Percentiles rank a stretch among this genome's conserved stretches.
Evolutionary conservation across 2,797 vertebrate genomes (phyloP).

Genomic region (Netta rufina): DNA sequence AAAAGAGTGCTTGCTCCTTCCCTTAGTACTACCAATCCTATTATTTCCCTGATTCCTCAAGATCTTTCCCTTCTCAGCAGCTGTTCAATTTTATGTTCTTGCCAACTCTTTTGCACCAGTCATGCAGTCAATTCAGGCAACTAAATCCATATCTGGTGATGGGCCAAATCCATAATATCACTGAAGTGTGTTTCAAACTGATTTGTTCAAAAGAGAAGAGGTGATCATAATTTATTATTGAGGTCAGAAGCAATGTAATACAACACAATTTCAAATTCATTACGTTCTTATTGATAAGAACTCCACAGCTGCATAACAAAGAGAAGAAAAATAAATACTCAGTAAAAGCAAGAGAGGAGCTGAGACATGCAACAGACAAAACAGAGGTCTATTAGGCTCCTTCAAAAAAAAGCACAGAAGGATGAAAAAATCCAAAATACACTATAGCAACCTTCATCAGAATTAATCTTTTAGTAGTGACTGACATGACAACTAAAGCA

Average conservation of each 20-base stretch:
- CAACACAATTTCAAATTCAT: not conserved
- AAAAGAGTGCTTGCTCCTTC: not conserved
- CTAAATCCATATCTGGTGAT: not conserved
- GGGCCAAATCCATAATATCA: constrained; percentile 8
- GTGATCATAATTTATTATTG: not conserved
- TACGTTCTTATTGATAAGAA: not conserved
- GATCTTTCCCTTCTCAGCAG: constrained; percentile 27
- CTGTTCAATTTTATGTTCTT: constrained; percentile 16
- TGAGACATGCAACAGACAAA: not conserved
- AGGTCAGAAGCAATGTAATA: not conserved
- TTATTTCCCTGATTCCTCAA: not conserved
- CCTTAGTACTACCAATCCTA: not conserved
- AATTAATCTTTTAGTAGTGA: not conserved
- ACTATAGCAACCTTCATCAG: not conserved
- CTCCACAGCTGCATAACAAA: not conserved
- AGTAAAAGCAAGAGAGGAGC: not conserved
- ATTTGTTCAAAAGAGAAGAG: not conserved
- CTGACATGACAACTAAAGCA: not conserved
- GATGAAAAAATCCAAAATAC: not conserved
- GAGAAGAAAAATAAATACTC: not conserved
- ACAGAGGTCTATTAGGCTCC: not conserved
- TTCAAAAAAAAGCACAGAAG: not conserved
- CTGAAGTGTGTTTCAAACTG: not conserved
- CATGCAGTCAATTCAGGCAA: not conserved
- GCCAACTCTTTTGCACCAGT: constrained; percentile 27